Conservation (phyloP, 2,888 invertebrate genomes). For the Drosophila meridiana region DNA sequence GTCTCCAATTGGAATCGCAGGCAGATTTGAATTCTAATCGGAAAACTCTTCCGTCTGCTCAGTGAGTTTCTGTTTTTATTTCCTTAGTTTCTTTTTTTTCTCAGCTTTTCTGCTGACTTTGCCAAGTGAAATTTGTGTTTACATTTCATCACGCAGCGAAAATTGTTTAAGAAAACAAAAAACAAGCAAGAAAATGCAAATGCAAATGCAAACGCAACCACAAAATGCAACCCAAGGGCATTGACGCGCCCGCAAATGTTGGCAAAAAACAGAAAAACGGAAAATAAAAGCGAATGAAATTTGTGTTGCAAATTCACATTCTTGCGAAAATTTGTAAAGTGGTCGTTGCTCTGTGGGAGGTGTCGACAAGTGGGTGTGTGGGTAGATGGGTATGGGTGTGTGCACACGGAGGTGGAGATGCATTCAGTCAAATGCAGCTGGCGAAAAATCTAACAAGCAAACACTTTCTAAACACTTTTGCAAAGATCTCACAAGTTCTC, state of each 20-base stretch:
- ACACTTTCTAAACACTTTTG: background rate
- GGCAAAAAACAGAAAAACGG: background rate
- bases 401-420: too few species aligned
- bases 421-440: background rate
- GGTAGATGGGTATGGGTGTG: background rate
- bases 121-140: conserved; percentile 43
- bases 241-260: conserved; percentile 36
- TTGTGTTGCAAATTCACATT: conserved; percentile 16
- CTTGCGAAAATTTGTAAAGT: conserved; percentile 6
- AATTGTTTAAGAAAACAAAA: conserved; percentile 10
- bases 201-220: conserved; percentile 45
- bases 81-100: conserved; percentile 2
- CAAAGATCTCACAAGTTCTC: too few species aligned
- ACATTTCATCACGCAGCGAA: conserved; percentile 47
- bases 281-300: background rate
- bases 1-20: background rate
- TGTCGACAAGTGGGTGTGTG: background rate
- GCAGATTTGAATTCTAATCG: conserved; percentile 42
- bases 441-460: background rate
- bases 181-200: conserved; percentile 39
- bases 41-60: conserved; percentile 17
- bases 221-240: conserved; percentile 46
- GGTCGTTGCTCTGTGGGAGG: conserved; percentile 14
- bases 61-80: background rate
- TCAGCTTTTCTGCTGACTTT: background rate